Evolutionary conservation across 2,888 invertebrate genomes (phyloP).

Genomic region (Entomobrya multifasciata): DNA sequence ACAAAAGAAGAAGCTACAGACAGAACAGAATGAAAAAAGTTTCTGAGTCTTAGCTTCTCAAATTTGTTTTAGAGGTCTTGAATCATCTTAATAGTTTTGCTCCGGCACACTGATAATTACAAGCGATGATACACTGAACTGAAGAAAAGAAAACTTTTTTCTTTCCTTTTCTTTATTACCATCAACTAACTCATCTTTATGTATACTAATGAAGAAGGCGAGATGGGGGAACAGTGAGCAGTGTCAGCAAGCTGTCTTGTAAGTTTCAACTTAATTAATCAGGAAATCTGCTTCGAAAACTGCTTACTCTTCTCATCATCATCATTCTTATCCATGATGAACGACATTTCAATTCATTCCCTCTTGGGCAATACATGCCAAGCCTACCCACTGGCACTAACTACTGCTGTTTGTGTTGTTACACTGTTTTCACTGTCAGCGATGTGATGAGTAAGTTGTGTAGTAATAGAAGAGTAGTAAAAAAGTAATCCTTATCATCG

Average conservation of each 20-base stretch:
- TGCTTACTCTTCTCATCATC: conserved; percentile 53
- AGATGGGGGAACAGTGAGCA: conserved; percentile 46
- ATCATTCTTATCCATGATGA: conserved; percentile 49
- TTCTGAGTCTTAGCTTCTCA: conserved; percentile 3
- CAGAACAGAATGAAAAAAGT: conserved; percentile 12
- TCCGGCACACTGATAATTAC: conserved; percentile 42
- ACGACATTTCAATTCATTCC: conserved; percentile 65
- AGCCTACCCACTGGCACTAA: conserved; percentile 53
- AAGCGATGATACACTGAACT: conserved; percentile 54
- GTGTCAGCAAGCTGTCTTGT: conserved; percentile 69
- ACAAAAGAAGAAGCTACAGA: background rate
- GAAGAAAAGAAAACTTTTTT: conserved; percentile 13
- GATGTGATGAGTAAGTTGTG: conserved; percentile 47
- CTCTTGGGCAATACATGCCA: background rate
- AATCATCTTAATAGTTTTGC: background rate
- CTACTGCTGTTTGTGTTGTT: background rate
- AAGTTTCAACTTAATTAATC: conserved; percentile 70
- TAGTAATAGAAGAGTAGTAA: conserved; percentile 20
- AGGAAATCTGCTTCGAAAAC: conserved; percentile 60
- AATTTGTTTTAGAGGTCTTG: background rate
- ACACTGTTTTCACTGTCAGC: background rate
- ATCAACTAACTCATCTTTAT: conserved; percentile 30
- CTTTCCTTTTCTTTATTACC: conserved; percentile 30
- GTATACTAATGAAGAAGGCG: conserved; percentile 55
- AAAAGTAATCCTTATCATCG: conserved; percentile 28